Evolutionary conservation across 2,113 vertebrate genomes (phyloP).

Genomic region (Chaenogobius annularis): DNA sequence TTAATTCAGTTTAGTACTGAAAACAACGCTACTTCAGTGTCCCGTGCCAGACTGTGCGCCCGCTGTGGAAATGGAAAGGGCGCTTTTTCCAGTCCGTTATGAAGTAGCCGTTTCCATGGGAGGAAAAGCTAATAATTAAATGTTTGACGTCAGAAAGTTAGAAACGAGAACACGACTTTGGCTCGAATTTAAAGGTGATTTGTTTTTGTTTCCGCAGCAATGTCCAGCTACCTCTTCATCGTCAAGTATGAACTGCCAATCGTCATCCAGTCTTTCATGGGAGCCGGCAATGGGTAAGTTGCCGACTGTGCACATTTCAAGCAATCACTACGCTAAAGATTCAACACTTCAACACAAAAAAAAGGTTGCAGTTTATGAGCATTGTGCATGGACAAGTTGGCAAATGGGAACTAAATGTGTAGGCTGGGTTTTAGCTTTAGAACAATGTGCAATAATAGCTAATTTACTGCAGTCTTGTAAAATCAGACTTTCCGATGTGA

Average conservation of each 20-base stretch:
- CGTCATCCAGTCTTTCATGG: constrained; percentile 89
- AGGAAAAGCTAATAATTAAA: background rate
- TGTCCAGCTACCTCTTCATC: constrained; percentile 99
- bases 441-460: too few relatives aligned
- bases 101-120: too few relatives aligned
- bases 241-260: constrained; percentile 98
- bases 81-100: background rate
- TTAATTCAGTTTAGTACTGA: background rate
- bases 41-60: background rate
- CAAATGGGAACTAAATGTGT: too few relatives aligned
- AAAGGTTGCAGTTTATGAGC: too few relatives aligned
- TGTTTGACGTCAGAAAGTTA: background rate
- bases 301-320: background rate
- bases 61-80: background rate
- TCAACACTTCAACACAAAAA: background rate
- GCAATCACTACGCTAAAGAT: background rate
- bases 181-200: constrained; percentile 6
- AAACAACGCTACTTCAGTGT: constrained; percentile 23
- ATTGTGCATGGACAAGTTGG: too few relatives aligned
- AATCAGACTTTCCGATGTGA: background rate
- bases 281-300: constrained; percentile 81
- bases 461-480: too few relatives aligned
- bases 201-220: constrained; percentile 82
- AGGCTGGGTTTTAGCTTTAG: too few relatives aligned
- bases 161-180: constrained; percentile 2